Base-by-base conservation (phyloP, 2,888 invertebrate genomes). In the Cyaniris semiargus region DNA sequence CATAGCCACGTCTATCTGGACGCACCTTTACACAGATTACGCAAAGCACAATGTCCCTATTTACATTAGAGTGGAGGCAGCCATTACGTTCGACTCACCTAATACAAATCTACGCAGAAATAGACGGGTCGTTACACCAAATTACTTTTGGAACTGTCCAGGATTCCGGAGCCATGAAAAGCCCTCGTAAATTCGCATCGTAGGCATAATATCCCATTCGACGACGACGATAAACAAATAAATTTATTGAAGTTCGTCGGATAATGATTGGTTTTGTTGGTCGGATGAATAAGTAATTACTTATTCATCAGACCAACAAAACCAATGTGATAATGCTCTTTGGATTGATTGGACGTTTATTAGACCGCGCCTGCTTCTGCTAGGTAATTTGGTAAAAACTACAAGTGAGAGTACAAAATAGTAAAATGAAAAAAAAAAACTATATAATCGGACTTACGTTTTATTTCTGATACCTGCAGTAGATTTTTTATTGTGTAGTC, bases 101-200 rank as follows among this genome's bases (percentile, higher is more conserved):
- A 56, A 21, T 56, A 34, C 56, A 56, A 76, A 76, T 71, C 31
- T 70, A 56, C 71, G 21, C 77, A 70, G 78, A 78, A 80, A 79
- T 79, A 80, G 80, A 79, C 78, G 77, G 77, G 77, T 80, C 80
- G 80, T 83, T 80, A 80, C 79, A 76, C 75, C 71, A 76, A 83
- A 81, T 82, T 79, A 81, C 80, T 79, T 81, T 79, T 76, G 77
- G 79, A 81, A 79, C 81, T 79, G 78, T 78, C 27, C 74, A 74
- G 74, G 74, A 74, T 74, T 53, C 79, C 77, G 56, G 71, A 76
- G 78, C 80, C 80, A 80, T 84, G 81, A 82, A 82, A 83, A 80
- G 79, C 80, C 78, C 78, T 81, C 82, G 79, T 81, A 81, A 82
- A 82, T 81, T 83, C 78, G 77, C 56, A 70, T 72, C 76, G 78